A percentile compares a stretch with the other conserved stretches of the same genome.
These are phyloP conservation scores for Ochropleura leucogaster DNA, from an alignment of 2,888 invertebrate species.

Conservation along the genomic window DNA sequence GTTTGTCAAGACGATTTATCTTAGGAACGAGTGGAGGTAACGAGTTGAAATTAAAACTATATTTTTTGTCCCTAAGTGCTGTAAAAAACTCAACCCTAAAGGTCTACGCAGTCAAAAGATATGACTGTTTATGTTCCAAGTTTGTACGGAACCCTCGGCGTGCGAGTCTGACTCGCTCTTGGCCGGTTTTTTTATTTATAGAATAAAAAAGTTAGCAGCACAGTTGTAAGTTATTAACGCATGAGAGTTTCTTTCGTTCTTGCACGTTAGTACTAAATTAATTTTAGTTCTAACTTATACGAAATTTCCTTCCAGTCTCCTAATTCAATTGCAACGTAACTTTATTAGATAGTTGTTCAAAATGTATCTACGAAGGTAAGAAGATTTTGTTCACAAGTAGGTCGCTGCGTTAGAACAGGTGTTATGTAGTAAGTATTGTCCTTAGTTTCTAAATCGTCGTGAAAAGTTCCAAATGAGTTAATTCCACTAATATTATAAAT, in stretches of 20 bases:
- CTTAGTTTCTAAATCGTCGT: background rate
- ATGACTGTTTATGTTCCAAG: too few relatives aligned
- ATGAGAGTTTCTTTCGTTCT: background rate
- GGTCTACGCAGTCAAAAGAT: too few relatives aligned
- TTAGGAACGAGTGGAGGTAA: too few relatives aligned
- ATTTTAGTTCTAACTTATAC: background rate
- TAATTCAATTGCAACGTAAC: slow-evolving; percentile 2
- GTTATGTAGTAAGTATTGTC: background rate
- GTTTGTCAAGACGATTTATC: too few relatives aligned
- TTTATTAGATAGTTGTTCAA: background rate
- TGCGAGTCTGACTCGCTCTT: too few relatives aligned
- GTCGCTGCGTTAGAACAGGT: background rate
- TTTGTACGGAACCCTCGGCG: too few relatives aligned
- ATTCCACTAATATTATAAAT: background rate
- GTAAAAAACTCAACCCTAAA: too few relatives aligned
- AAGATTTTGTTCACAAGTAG: background rate
- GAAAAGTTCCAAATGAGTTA: background rate
- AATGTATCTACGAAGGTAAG: background rate
- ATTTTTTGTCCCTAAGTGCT: too few relatives aligned
- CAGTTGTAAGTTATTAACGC: background rate
- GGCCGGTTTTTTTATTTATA: background rate
- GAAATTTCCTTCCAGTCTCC: background rate
- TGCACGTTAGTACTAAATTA: background rate
- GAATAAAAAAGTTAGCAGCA: background rate
- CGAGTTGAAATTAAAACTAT: too few relatives aligned